phyloP scores from a whole-genome alignment of 2,797 vertebrate genomes.

The Pogonophryne albipinna region DNA sequence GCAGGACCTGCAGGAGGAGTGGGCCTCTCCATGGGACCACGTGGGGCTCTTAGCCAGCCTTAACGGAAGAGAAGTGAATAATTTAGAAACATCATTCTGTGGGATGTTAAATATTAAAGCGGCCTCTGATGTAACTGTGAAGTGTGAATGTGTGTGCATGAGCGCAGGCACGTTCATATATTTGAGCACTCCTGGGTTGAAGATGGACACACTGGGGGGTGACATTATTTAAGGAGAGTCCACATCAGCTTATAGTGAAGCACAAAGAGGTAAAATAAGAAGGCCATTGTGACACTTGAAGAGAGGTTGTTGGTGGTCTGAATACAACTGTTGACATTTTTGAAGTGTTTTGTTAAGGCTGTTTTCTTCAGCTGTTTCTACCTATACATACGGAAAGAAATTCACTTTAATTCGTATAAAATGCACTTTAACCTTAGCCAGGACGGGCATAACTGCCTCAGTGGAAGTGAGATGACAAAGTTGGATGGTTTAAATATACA shows the following conservation, averaged over 20 bases:
- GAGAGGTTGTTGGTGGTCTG: constrained; percentile 21
- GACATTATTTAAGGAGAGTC: constrained; percentile 68
- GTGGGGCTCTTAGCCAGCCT: constrained; percentile 76
- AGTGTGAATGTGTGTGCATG: constrained; percentile 55
- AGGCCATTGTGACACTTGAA: constrained; percentile 19
- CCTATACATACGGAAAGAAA: too few species aligned
- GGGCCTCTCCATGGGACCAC: constrained; percentile 68
- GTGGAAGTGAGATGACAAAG: too few species aligned
- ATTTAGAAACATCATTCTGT: constrained; percentile 79
- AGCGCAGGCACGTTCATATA: constrained; percentile 25
- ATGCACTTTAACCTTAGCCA: too few species aligned
- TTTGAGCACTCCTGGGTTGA: constrained; percentile 56
- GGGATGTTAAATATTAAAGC: constrained; percentile 80
- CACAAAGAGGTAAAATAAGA: constrained; percentile 44
- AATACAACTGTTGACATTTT: constrained; percentile 16
- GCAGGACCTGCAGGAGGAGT: constrained; percentile 66
- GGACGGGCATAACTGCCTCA: too few species aligned
- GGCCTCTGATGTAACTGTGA: constrained; percentile 78
- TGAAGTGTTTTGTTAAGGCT: neutral
- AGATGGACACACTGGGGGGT: constrained; percentile 55
- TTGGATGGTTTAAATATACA: too few species aligned
- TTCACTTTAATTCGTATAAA: too few species aligned
- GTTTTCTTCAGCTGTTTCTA: too few species aligned
- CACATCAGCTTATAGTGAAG: constrained; percentile 34
- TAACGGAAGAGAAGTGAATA: constrained; percentile 79